phyloP scores from a whole-genome alignment of 2,113 vertebrate species.

The Cacatua alba region DNA sequence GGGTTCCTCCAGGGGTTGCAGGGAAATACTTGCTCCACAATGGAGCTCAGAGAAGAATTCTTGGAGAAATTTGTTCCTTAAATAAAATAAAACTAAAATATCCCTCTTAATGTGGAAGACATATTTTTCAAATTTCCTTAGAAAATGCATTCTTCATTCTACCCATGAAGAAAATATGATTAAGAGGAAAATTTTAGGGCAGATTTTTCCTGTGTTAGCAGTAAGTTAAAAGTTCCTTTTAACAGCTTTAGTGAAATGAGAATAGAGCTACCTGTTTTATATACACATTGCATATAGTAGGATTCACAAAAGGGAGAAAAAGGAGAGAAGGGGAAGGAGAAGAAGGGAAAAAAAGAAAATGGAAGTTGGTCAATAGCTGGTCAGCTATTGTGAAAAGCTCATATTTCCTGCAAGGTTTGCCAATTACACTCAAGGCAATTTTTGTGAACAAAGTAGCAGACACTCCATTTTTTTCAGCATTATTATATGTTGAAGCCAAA shows the following conservation, averaged over 20 bases:
- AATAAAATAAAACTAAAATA: neutral
- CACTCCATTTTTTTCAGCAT: neutral
- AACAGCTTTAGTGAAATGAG: neutral
- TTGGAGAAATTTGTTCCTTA: neutral
- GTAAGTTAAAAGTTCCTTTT: neutral
- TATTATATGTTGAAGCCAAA: neutral
- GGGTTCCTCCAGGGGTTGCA: neutral
- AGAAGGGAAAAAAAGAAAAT: neutral
- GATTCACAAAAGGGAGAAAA: neutral
- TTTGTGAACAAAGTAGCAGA: neutral
- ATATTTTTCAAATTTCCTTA: neutral
- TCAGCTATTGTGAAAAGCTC: neutral
- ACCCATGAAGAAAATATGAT: neutral
- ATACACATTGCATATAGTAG: too few species aligned
- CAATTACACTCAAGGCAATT: neutral
- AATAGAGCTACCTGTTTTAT: neutral
- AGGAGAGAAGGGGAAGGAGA: neutral
- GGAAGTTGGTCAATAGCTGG: neutral
- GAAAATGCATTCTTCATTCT: neutral
- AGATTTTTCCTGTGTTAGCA: neutral
- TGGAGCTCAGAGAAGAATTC: neutral
- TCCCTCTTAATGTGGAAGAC: neutral
- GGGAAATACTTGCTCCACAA: neutral
- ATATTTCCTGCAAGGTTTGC: neutral
- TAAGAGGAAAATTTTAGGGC: neutral